Evolutionary conservation across 2,888 invertebrate genomes (phyloP).

Genomic region (Gastracanthus pulcherrimus): DNA sequence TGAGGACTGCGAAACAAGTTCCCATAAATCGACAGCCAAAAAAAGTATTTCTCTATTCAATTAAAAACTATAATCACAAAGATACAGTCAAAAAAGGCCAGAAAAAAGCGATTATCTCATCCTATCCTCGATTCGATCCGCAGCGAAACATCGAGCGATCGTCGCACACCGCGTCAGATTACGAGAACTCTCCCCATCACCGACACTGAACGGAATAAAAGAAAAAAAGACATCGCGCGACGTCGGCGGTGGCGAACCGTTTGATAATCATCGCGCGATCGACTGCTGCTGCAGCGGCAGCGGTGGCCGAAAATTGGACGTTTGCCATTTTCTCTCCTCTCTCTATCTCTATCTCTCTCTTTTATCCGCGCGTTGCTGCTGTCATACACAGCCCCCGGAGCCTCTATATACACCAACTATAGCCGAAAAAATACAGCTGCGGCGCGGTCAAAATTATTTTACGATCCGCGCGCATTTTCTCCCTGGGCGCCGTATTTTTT

Average conservation of each 20-base stretch:
- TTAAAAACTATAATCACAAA: too few species aligned
- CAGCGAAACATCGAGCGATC: too few species aligned
- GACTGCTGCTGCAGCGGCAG: neutral
- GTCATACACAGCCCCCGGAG: slow-evolving; percentile 30
- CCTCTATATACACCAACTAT: slow-evolving; percentile 11
- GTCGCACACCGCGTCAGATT: slow-evolving; percentile 9
- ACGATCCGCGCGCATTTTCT: neutral
- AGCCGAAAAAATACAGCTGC: slow-evolving; percentile 5
- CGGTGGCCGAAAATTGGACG: slow-evolving; percentile 46
- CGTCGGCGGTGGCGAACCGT: neutral
- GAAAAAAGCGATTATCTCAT: neutral
- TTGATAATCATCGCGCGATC: slow-evolving; percentile 46
- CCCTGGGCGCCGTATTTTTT: neutral
- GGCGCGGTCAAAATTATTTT: slow-evolving; percentile 44
- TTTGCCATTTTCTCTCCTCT: slow-evolving; percentile 32
- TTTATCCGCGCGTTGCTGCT: neutral
- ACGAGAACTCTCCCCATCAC: neutral
- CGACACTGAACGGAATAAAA: neutral
- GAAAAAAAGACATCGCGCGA: slow-evolving; percentile 6
- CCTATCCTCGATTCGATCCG: neutral
- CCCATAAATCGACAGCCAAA: too few species aligned
- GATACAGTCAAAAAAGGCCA: too few species aligned
- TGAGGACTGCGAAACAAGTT: too few species aligned
- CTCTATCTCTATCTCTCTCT: neutral
- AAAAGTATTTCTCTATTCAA: too few species aligned